Conservation (phyloP, 2,113 vertebrate genomes). For the Nannobrachium achirus region DNA sequence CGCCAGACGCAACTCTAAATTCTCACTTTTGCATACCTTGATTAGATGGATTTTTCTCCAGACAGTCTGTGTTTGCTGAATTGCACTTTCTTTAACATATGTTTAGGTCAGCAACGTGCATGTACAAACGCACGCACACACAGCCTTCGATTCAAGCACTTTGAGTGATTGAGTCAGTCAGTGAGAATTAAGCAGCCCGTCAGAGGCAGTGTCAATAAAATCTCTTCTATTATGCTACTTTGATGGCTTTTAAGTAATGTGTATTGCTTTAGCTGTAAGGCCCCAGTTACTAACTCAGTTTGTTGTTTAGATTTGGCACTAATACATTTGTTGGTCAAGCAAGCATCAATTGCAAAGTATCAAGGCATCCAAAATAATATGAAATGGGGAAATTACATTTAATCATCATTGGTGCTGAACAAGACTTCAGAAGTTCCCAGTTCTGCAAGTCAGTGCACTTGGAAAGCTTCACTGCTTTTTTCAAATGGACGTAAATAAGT, state of each 20-base stretch:
- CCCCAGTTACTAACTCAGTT: slow-evolving; percentile 5
- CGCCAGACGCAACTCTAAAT: no score
- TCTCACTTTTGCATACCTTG: no score
- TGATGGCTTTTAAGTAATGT: slow-evolving; percentile 41
- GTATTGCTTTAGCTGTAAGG: slow-evolving; percentile 40
- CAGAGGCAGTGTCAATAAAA: slow-evolving; percentile 28
- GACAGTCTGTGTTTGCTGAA: no score
- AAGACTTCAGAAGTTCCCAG: slow-evolving; percentile 13
- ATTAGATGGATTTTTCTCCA: no score
- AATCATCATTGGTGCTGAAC: slow-evolving; percentile 34
- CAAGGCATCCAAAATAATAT: slow-evolving; percentile 34
- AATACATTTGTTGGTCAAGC: slow-evolving; percentile 22
- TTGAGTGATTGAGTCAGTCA: not conserved
- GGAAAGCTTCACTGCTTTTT: slow-evolving; percentile 17
- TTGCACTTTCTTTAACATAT: no score
- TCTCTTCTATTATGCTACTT: slow-evolving; percentile 10
- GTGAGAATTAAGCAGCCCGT: not conserved
- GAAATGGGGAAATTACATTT: slow-evolving; percentile 18
- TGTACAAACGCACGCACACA: no score
- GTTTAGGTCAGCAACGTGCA: not conserved
- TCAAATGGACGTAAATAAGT: no score
- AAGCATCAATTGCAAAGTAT: slow-evolving; percentile 24
- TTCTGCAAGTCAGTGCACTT: slow-evolving; percentile 8
- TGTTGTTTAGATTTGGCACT: slow-evolving; percentile 4
- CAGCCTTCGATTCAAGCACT: not conserved